Percentiles rank a stretch among this genome's conserved stretches.
phyloP scores from a whole-genome alignment of 2,113 vertebrate species.

The Mormyrus lacerda region DNA sequence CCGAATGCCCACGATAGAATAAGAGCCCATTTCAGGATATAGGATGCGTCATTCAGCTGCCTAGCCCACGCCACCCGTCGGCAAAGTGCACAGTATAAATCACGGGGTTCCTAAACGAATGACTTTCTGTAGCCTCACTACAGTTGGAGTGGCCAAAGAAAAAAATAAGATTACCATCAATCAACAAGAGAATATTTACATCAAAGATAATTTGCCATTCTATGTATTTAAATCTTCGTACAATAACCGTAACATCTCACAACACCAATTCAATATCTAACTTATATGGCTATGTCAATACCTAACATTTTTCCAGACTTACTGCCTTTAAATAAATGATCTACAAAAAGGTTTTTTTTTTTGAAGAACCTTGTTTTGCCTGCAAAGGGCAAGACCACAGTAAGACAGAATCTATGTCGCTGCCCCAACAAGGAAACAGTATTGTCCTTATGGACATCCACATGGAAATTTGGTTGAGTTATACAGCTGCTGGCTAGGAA shows the following conservation, averaged over 20 bases:
- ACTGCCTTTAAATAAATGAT: not conserved
- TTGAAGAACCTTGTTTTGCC: not conserved
- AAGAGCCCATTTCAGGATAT: not conserved
- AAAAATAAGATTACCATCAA: not conserved
- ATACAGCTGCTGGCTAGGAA: not conserved
- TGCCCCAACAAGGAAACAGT: not conserved
- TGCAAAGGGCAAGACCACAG: no score
- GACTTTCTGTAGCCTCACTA: not conserved
- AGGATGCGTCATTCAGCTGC: not conserved
- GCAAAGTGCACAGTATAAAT: not conserved
- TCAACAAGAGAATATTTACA: not conserved
- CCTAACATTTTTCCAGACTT: not conserved
- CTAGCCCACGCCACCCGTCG: not conserved
- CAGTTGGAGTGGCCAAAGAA: not conserved
- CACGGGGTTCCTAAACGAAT: not conserved
- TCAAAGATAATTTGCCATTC: not conserved
- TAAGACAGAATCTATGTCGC: not conserved
- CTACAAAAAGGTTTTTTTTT: not conserved
- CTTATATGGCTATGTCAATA: conserved; percentile 1
- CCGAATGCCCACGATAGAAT: not conserved
- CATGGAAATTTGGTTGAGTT: not conserved
- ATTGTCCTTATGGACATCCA: not conserved
- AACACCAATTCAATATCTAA: not conserved
- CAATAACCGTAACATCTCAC: not conserved
- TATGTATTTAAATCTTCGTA: not conserved